These are phyloP conservation scores for Ypsolopha sequella DNA, from an alignment of 2,888 invertebrate genomes.

Conservation along the genomic window DNA sequence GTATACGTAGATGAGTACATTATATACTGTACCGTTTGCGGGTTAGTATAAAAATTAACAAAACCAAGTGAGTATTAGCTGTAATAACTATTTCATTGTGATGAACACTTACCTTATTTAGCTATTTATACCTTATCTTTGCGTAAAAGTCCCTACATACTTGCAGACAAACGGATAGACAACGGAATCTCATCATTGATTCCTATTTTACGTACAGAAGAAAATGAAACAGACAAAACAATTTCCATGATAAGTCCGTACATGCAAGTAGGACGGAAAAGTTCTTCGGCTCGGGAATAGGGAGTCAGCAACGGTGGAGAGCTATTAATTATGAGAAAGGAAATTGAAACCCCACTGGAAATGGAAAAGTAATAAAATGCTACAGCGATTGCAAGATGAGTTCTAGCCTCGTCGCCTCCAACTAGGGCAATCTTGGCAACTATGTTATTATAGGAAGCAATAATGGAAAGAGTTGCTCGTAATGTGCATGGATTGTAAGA, in stretches of 20 bases:
- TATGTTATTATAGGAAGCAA: conserved; percentile 2
- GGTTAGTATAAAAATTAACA: no score
- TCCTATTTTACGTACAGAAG: no score
- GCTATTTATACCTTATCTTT: no score
- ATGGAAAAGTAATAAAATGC: conserved; percentile 71
- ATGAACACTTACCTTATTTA: no score
- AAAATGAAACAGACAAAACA: background rate
- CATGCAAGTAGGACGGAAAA: conserved; percentile 50
- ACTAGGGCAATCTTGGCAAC: conserved; percentile 23
- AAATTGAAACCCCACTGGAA: conserved; percentile 69
- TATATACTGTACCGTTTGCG: no score
- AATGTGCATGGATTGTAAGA: no score
- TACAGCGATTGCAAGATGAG: conserved; percentile 63
- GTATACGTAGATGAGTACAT: no score
- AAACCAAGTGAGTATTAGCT: no score
- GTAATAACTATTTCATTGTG: no score
- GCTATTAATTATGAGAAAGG: conserved; percentile 68
- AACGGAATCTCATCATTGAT: no score
- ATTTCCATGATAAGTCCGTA: background rate
- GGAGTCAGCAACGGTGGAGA: conserved; percentile 56
- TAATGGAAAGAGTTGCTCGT: background rate
- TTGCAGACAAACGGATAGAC: no score
- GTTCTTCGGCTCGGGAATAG: conserved; percentile 48
- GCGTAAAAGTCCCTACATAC: no score
- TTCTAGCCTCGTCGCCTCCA: conserved; percentile 18